phyloP scores from a whole-genome alignment of 2,113 vertebrate species.

The Ptilorrhoa leucosticta region DNA sequence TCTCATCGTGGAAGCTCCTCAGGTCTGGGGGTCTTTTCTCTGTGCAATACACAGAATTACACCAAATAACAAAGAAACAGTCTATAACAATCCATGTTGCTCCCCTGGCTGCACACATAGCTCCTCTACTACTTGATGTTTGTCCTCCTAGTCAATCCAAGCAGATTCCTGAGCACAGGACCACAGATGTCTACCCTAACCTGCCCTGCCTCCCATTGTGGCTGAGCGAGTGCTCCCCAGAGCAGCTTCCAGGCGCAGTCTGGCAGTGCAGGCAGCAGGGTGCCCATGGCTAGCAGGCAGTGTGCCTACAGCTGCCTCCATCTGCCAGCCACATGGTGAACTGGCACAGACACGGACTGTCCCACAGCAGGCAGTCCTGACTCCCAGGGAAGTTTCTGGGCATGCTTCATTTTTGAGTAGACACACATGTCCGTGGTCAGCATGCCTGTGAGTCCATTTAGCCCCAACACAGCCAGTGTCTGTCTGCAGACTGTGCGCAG shows the following conservation, averaged over 20 bases:
- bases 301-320: neutral
- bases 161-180: neutral
- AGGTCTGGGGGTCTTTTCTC: neutral
- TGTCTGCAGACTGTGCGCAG: accelerated
- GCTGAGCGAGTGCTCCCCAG: neutral
- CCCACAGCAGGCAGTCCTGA: neutral
- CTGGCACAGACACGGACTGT: neutral
- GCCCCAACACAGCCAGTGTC: neutral
- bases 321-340: neutral
- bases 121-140: neutral
- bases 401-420: neutral
- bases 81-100: neutral
- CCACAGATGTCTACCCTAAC: neutral
- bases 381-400: neutral
- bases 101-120: neutral
- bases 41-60: neutral
- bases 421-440: accelerated
- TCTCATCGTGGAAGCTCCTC: neutral
- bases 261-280: neutral
- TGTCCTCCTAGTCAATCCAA: neutral
- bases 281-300: neutral
- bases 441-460: accelerated
- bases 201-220: neutral
- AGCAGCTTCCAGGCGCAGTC: neutral
- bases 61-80: neutral